Evolutionary conservation across 2,113 vertebrate species (phyloP), one percentile per base, ranked within the genome.

Genomic region (Centropristis striata): DNA sequence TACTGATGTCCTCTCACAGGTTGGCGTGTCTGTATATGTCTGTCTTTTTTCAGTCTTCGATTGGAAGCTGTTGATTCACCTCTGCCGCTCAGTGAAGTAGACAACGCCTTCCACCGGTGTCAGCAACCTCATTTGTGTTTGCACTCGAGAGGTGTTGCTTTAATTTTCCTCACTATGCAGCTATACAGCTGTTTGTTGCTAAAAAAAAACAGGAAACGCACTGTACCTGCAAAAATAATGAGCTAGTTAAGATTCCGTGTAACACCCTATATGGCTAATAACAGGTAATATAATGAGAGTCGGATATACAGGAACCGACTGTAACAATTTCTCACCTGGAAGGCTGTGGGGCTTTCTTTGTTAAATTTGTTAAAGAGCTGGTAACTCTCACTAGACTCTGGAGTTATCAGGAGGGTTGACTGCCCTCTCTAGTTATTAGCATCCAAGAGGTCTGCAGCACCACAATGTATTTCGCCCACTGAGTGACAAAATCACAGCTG

Each of bases 1-100:
- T 97, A 95, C 92, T 95, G 92, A 96, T 96, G 94, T 95, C 94
- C 94, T 97, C 94, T 91, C 84, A 90, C 88, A 89, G 88, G 85
- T 93, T 91, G 83, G 61, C 67, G 60, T 73, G 86, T 89, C 81
- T 88, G 75, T 92, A 80, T 85, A 80, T 67, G 82, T 67, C 69
- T 81, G 47, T 86, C 28, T 80, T 88, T 71, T 71, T 76, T 50
- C 65, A 72, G 74, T 74, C 93, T 94, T 93, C 76, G 85, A 81
- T 92, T 87, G 89, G 82, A 90, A 91, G 79, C 60, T 92, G 93
- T 93, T 91, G 93, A 93, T 93, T 93, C 90, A 89, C 90, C 88
- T 89, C 85, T 83, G 36, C 83, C 77, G 69, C 86, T 90, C 83
- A 83, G 81, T 88, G 85, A 92, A 83, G 41, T 84, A 71, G 65